Conservation (phyloP, 2,888 invertebrate genomes). For the Drosophila eohydei region DNA sequence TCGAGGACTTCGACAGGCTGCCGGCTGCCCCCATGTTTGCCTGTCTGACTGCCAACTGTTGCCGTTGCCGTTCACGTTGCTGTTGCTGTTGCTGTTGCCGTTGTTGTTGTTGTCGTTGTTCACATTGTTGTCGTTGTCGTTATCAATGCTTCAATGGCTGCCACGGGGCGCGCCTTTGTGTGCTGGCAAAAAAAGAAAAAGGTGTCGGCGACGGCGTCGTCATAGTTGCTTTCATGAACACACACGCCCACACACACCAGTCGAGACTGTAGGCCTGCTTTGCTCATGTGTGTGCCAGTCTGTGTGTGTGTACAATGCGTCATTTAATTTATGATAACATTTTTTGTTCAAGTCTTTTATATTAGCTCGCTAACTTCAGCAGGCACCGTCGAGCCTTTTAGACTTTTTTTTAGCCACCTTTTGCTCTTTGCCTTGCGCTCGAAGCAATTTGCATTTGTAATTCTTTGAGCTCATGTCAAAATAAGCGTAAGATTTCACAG, state of each 20-base stretch:
- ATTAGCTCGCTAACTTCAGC: slow-evolving; percentile 71
- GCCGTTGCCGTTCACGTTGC: slow-evolving; percentile 51
- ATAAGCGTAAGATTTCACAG: slow-evolving; percentile 69
- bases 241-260: slow-evolving; percentile 20
- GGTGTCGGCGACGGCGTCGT: slow-evolving; percentile 56
- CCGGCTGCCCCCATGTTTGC: slow-evolving; percentile 16
- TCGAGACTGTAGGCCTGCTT: slow-evolving; percentile 17
- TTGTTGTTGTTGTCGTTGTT: slow-evolving; percentile 25
- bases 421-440: slow-evolving; percentile 35
- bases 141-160: slow-evolving; percentile 67
- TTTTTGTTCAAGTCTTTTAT: slow-evolving; percentile 72
- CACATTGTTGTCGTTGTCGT: slow-evolving; percentile 27
- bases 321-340: slow-evolving; percentile 79
- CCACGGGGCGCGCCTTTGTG: slow-evolving; percentile 47
- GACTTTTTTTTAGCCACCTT: slow-evolving; percentile 31
- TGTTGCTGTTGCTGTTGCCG: slow-evolving; percentile 4
- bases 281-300: slow-evolving; percentile 16
- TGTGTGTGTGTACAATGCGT: slow-evolving; percentile 60
- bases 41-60: slow-evolving; percentile 63
- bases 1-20: slow-evolving; percentile 46
- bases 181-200: slow-evolving; percentile 40
- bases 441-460: slow-evolving; percentile 80
- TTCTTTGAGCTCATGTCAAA: slow-evolving; percentile 76
- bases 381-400: slow-evolving; percentile 28
- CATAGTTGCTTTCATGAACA: slow-evolving; percentile 41